Percentiles rank a stretch among this genome's conserved stretches.
Evolutionary conservation across 2,888 invertebrate species (phyloP).

Genomic region (Trimorus sp.): DNA sequence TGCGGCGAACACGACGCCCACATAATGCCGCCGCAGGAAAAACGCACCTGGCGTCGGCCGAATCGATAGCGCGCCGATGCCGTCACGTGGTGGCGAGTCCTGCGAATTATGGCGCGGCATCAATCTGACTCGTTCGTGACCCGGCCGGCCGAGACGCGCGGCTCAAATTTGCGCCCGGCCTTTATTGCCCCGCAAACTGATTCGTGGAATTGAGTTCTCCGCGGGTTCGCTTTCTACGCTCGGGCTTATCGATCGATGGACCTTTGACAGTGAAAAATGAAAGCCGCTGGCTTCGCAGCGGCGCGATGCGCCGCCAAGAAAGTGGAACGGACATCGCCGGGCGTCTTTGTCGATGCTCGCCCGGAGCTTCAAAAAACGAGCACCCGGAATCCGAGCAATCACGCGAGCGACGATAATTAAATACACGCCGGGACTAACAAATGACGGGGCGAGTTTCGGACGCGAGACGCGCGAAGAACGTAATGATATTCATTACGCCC

Average conservation of each 20-base stretch:
- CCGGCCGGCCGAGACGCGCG: constrained; percentile 44
- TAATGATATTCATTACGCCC: constrained; percentile 25
- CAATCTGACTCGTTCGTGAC: constrained; percentile 53
- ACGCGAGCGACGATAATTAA: constrained; percentile 43
- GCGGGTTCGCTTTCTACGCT: constrained; percentile 60
- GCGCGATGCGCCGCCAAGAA: constrained; percentile 67
- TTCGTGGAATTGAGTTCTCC: constrained; percentile 66
- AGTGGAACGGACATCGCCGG: constrained; percentile 65
- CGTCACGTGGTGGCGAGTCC: constrained; percentile 42
- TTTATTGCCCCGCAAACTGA: constrained; percentile 50
- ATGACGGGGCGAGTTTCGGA: constrained; percentile 29
- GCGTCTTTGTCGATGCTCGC: constrained; percentile 61
- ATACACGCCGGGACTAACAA: constrained; percentile 47
- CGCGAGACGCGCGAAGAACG: constrained; percentile 38
- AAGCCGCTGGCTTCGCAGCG: constrained; percentile 60
- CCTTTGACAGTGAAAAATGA: constrained; percentile 69
- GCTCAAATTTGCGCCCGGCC: constrained; percentile 48
- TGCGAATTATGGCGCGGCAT: constrained; percentile 37
- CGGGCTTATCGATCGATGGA: constrained; percentile 66
- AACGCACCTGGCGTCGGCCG: constrained; percentile 71
- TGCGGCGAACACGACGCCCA: constrained; percentile 72
- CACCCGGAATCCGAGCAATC: constrained; percentile 34
- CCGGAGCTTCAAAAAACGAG: constrained; percentile 33
- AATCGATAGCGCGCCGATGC: constrained; percentile 55
- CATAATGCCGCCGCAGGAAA: constrained; percentile 70